Evolutionary conservation across 2,888 invertebrate species (phyloP), one percentile per base, ranked within the genome.

Genomic region (Spicauda simplicius): DNA sequence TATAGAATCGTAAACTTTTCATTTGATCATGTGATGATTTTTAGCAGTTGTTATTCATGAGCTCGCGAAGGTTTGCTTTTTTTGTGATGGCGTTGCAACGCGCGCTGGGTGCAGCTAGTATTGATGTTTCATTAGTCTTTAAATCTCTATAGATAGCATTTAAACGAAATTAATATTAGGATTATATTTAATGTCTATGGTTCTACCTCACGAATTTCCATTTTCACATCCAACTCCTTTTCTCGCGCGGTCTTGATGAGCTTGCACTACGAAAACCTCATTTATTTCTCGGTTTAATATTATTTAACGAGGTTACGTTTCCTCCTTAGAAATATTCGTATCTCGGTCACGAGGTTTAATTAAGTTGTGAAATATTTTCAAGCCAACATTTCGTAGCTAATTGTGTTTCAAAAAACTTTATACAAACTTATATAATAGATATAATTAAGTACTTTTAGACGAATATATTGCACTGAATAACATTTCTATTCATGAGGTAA

Each of bases 291-390:
- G 55, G 53, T 65, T 58, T 59, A 54, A 65, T 59, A 65, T 65
- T 54, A 59, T 54, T 58, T 58, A 65, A 65, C 59, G 59, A 54
- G 59, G 65, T 65, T 65, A 65, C 41, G 54, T 54, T 65, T 59
- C 53, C 65, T 65, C 65, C 66, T 66, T 55, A 66, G 60, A 66
- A 59, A 60, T 66, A 25, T 60, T 66, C 45, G 55, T 60, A 66
- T 66, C 60, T 60, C 60, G 66, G 66, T 60, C 59, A 66, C 33
- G 65, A 55, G 65, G 16, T 55, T 66, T 66, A 66, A 66, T 66
- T 66, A 54, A 66, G 65, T 66, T 55, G 48, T 54, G 60, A 55
- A 66, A 66, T 60, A 55, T 66, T 66, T 60, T 53, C 59, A 54
- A 57, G 50, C 58, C 53, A 58, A 25, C 59, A 16, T 59, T 66